Conservation (phyloP, 1,140 invertebrate genomes). For the Heliconius hewitsoni region DNA sequence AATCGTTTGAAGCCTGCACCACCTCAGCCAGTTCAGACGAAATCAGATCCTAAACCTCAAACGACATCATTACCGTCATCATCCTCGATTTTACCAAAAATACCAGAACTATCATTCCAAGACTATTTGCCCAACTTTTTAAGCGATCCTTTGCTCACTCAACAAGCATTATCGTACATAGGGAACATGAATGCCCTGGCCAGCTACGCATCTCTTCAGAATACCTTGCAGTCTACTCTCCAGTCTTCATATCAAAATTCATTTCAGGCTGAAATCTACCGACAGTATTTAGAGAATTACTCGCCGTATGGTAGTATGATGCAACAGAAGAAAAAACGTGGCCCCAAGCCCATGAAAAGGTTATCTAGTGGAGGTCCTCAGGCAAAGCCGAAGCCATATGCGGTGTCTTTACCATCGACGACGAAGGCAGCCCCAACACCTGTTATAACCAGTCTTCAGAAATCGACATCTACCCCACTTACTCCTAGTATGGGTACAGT, state of each 20-base stretch:
- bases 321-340: constrained; percentile 67
- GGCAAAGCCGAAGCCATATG: constrained; percentile 50
- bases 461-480: constrained; percentile 50
- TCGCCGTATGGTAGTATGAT: constrained; percentile 57
- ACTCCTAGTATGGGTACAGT: constrained; percentile 68
- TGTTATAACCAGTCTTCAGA: constrained; percentile 53
- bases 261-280: constrained; percentile 72
- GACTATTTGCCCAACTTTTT: constrained; percentile 61
- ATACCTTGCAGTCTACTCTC: constrained; percentile 54
- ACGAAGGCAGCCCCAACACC: constrained; percentile 38
- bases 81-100: constrained; percentile 54
- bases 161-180: constrained; percentile 66
- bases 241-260: constrained; percentile 62
- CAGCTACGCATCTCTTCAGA: constrained; percentile 55
- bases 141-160: constrained; percentile 60
- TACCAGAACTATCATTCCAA: constrained; percentile 71
- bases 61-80: constrained; percentile 17
- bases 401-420: constrained; percentile 1
- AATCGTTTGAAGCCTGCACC: constrained; percentile 39
- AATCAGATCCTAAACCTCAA: constrained; percentile 46
- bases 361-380: constrained; percentile 34
- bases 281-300: constrained; percentile 59
- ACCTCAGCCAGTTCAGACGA: constrained; percentile 36
- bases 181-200: constrained; percentile 67
- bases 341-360: constrained; percentile 52